A percentile compares a stretch with the other conserved stretches of the same genome.
Conservation (phyloP, 2,797 vertebrate genomes). For the Melanitta fusca region DNA sequence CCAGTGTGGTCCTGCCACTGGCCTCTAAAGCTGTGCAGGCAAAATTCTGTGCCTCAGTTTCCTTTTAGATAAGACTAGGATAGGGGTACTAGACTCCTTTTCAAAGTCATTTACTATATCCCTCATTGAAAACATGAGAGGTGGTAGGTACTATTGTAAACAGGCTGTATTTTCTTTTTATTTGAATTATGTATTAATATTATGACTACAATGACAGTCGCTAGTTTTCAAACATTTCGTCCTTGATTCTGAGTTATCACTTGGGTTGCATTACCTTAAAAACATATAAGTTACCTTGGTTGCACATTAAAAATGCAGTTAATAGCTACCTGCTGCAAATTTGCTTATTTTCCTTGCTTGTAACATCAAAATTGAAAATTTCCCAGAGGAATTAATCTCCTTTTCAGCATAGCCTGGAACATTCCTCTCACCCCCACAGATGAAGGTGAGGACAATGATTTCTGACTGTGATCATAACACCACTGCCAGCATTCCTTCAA, state of each 20-base stretch:
- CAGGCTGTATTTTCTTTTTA: neutral
- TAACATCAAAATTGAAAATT: neutral
- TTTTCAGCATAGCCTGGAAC: neutral
- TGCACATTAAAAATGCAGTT: neutral
- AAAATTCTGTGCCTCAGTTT: neutral
- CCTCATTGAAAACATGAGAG: fast-evolving
- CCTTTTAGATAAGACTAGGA: neutral
- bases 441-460: neutral
- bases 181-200: neutral
- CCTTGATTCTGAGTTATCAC: neutral
- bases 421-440: neutral
- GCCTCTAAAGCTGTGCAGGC: fast-evolving
- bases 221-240: neutral
- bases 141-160: neutral
- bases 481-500: neutral
- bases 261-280: neutral
- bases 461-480: fast-evolving
- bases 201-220: neutral
- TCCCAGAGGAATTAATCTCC: neutral
- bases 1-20: fast-evolving
- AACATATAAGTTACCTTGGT: neutral
- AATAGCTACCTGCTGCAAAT: neutral
- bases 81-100: neutral
- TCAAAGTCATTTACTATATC: neutral
- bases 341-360: neutral